Conservation (phyloP, 2,888 invertebrate species). For the Sisyra terminalis region DNA sequence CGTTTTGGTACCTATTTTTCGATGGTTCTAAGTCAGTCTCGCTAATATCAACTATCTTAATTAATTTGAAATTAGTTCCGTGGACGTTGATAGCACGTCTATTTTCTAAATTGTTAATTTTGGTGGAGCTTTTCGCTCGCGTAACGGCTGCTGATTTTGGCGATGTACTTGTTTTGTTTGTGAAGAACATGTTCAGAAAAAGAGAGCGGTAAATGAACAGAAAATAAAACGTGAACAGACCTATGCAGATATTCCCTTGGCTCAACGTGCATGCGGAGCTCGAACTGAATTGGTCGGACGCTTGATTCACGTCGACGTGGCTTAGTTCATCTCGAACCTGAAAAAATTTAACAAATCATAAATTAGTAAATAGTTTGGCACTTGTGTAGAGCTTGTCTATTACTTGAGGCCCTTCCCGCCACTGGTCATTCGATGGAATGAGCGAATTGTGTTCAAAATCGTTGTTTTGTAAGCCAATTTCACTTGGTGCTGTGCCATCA, state of each 20-base stretch:
- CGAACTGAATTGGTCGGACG: constrained; percentile 14
- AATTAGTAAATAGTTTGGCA: not conserved
- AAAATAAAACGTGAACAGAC: constrained; percentile 26
- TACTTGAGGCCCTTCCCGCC: constrained; percentile 48
- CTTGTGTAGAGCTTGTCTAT: not conserved
- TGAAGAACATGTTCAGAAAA: not conserved
- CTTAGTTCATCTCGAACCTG: constrained; percentile 19
- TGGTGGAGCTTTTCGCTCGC: not conserved
- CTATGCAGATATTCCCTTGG: constrained; percentile 26
- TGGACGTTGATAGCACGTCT: not conserved
- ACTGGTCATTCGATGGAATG: constrained; percentile 36
- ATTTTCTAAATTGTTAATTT: not conserved
- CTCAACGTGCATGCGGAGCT: constrained; percentile 23
- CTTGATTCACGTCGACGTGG: constrained; percentile 19
- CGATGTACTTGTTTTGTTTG: too few relatives aligned
- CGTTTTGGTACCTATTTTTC: too few relatives aligned
- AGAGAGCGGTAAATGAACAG: constrained; percentile 14
- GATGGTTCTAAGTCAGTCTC: too few relatives aligned
- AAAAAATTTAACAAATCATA: too few relatives aligned
- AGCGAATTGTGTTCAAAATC: constrained; percentile 43
- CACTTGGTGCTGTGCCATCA: constrained; percentile 5
- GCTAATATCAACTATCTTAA: not conserved
- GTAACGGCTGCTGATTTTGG: too few relatives aligned
- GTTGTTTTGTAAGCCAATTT: constrained; percentile 19
- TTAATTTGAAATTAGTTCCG: not conserved